Conservation (phyloP, 2,797 vertebrate genomes). For the Gambelia wislizenii region DNA sequence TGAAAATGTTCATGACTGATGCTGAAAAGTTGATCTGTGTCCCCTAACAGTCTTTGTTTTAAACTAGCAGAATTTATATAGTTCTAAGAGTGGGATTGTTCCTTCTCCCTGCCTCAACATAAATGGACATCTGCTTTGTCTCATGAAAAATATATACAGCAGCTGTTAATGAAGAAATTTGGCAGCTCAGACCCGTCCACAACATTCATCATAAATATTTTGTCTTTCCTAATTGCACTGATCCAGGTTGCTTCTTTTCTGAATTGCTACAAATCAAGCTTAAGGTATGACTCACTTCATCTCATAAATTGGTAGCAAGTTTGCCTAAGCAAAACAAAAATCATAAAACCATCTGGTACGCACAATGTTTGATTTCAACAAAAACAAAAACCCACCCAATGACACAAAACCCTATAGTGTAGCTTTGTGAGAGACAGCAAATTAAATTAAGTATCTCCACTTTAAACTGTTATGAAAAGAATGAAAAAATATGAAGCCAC, state of each 20-base stretch:
- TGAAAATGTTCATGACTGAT: conserved; percentile 22
- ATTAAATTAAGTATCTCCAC: conserved; percentile 16
- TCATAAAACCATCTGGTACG: neutral
- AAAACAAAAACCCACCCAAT: neutral
- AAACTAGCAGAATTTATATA: conserved; percentile 24
- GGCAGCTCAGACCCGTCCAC: conserved; percentile 27
- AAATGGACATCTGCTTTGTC: neutral
- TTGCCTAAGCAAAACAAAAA: neutral
- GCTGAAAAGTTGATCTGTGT: rapidly evolving
- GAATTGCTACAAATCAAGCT: neutral
- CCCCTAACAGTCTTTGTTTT: neutral
- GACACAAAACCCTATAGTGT: neutral
- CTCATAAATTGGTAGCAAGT: neutral
- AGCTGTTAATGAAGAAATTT: conserved; percentile 52
- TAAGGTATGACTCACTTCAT: neutral
- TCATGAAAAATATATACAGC: conserved; percentile 34
- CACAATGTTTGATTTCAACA: neutral
- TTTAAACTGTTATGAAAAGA: neutral
- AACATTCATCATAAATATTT: neutral
- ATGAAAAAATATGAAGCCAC: neutral
- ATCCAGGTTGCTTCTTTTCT: conserved; percentile 19
- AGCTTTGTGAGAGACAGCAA: neutral
- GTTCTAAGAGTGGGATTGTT: neutral
- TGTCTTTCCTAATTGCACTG: neutral
- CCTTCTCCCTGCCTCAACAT: neutral